Percentiles rank a stretch among this genome's conserved stretches.
phyloP scores from a whole-genome alignment of 2,113 vertebrate genomes.

The Prolemur simus region DNA sequence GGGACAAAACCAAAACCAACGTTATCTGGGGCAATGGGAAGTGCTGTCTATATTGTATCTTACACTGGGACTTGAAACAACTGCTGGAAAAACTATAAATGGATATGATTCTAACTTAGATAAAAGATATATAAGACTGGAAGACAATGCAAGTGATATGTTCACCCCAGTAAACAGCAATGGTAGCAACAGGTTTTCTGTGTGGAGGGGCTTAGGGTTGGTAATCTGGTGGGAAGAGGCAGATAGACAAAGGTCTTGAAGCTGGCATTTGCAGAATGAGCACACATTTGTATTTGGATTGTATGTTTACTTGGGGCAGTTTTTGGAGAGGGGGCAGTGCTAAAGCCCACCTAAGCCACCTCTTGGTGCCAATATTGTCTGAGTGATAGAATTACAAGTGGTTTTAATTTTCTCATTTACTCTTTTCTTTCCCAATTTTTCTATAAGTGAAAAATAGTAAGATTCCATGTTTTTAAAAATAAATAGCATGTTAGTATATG shows the following conservation, averaged over 20 bases:
- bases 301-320: not conserved
- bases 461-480: not conserved
- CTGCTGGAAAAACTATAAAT: not conserved
- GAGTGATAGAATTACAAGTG: not conserved
- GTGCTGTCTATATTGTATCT: not conserved
- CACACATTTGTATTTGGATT: not conserved
- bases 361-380: not conserved
- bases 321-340: no score
- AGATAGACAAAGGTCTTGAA: not conserved
- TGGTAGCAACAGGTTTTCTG: not conserved
- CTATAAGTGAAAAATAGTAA: slow-evolving; percentile 15
- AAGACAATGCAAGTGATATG: not conserved
- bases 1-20: not conserved
- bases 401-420: not conserved
- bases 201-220: not conserved
- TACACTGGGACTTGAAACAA: not conserved
- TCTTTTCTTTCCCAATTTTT: not conserved
- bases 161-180: not conserved
- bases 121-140: not conserved
- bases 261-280: not conserved
- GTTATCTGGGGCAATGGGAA: not conserved
- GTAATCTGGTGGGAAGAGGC: not conserved
- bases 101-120: not conserved
- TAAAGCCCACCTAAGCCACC: not conserved
- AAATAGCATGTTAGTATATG: not conserved